phyloP scores from a whole-genome alignment of 2,797 vertebrate genomes.

The Sylvilagus floridanus region DNA sequence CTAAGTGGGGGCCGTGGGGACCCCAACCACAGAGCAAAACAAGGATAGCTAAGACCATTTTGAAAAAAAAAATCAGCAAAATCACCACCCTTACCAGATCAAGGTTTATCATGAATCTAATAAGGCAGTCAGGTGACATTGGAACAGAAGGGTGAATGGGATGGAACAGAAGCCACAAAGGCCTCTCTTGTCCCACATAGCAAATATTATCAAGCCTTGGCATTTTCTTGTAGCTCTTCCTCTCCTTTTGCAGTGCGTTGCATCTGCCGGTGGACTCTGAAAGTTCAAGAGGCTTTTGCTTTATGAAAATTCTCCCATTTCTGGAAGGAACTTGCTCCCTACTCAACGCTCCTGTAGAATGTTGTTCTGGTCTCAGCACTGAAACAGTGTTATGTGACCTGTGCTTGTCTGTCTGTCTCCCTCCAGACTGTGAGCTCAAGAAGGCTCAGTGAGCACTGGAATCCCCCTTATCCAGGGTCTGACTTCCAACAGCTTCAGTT shows the following conservation, averaged over 20 bases:
- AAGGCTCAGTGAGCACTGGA: neutral
- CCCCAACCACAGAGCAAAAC: neutral
- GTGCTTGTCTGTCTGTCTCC: neutral
- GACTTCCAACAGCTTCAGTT: too few species aligned
- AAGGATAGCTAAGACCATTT: neutral
- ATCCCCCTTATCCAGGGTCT: too few species aligned
- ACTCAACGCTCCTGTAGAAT: neutral
- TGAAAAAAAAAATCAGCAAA: neutral
- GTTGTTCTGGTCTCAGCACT: neutral
- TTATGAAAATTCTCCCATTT: neutral
- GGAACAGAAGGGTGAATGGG: neutral
- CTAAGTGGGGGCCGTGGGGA: neutral
- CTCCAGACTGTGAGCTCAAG: too few species aligned
- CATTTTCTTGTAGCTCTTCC: too few species aligned
- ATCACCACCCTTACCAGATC: neutral
- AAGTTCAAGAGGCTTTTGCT: neutral
- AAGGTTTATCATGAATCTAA: neutral
- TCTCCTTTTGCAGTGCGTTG: fast-evolving
- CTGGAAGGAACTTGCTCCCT: neutral
- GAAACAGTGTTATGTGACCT: fast-evolving
- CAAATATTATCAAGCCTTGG: fast-evolving
- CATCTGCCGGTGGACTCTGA: neutral
- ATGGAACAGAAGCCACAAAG: neutral
- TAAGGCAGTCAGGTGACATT: neutral
- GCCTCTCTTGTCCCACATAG: neutral